Percentiles rank a stretch among this genome's conserved stretches.
These are phyloP conservation scores for Sarcophaga caerulescens DNA, from an alignment of 2,888 invertebrate species.

Conservation along the genomic window DNA sequence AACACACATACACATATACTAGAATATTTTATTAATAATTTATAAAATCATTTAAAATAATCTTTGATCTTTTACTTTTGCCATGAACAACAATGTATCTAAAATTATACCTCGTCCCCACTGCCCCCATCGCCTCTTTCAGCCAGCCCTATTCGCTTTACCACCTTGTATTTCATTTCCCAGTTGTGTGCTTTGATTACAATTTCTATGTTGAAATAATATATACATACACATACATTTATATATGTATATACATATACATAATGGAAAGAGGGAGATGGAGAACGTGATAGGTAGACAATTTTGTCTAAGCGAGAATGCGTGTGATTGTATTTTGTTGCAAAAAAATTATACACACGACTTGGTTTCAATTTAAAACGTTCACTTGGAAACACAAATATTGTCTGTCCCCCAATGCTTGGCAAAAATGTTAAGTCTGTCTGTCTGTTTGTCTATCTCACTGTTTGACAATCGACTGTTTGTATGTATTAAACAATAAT, in stretches of 20 bases:
- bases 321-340: not conserved
- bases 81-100: conserved; percentile 28
- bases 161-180: too few relatives aligned
- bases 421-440: too few relatives aligned
- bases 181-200: not conserved
- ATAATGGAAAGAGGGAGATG: too few relatives aligned
- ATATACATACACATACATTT: too few relatives aligned
- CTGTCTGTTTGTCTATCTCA: too few relatives aligned
- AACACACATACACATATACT: too few relatives aligned
- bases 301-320: too few relatives aligned
- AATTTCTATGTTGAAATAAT: not conserved
- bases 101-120: not conserved
- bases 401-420: too few relatives aligned
- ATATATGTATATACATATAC: too few relatives aligned
- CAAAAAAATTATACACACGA: conserved; percentile 55
- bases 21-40: conserved; percentile 31
- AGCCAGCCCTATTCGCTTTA: too few relatives aligned
- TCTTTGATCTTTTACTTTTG: conserved; percentile 52
- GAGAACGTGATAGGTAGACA: too few relatives aligned
- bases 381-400: conserved; percentile 4
- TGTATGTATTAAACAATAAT: conserved; percentile 24
- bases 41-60: conserved; percentile 50
- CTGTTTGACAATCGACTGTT: not conserved
- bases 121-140: too few relatives aligned
- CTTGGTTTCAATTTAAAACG: conserved; percentile 50